A percentile compares a stretch with the other conserved stretches of the same genome.
Evolutionary conservation across 2,113 vertebrate genomes (phyloP).

Genomic region (Rhizomys pruinosus): DNA sequence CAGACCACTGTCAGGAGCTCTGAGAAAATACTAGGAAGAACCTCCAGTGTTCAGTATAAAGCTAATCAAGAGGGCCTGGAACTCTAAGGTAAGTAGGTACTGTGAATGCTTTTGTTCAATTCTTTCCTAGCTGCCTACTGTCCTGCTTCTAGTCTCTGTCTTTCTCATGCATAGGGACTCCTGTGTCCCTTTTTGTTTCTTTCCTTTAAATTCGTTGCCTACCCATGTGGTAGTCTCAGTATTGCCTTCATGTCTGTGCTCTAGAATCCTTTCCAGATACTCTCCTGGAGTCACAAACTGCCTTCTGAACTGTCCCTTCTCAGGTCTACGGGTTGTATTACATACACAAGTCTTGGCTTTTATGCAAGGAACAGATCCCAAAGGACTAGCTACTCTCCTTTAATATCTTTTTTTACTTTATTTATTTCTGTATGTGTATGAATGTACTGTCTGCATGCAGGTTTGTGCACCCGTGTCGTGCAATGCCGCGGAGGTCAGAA

Average conservation of each 20-base stretch:
- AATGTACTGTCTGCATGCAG: no score
- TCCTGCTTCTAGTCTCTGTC: background rate
- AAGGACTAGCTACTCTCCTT: background rate
- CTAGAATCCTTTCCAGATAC: background rate
- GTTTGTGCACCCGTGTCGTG: no score
- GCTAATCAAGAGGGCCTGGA: background rate
- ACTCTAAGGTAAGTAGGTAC: background rate
- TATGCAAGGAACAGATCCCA: background rate
- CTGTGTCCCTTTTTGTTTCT: background rate
- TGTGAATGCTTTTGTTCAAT: background rate
- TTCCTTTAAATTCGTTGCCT: background rate
- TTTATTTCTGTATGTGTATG: no score
- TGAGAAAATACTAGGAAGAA: background rate
- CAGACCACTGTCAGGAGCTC: background rate
- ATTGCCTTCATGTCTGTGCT: background rate
- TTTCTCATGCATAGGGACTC: background rate
- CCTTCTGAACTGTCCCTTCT: background rate
- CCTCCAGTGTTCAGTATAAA: background rate
- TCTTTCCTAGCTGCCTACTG: background rate
- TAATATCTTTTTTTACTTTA: no score
- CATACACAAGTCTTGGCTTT: accelerated
- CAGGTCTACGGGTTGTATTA: accelerated
- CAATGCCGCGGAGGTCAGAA: no score
- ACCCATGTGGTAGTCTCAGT: background rate
- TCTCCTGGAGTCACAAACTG: background rate